Conservation (phyloP, 2,888 invertebrate genomes). For the Chloroclystis v-ata region DNA sequence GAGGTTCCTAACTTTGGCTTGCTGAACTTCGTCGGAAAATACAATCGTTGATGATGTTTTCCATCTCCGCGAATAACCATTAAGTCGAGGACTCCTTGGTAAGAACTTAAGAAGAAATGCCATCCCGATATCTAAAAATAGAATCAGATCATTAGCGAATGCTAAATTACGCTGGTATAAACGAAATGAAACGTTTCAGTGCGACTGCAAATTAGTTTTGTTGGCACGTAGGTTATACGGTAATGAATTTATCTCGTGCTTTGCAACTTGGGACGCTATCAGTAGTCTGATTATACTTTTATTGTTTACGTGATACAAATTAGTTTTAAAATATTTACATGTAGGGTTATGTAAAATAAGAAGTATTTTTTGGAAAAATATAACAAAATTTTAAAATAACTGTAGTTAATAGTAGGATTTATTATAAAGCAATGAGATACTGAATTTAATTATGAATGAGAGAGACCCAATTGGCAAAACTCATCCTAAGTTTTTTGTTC, state of each 20-base stretch:
- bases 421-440: too few relatives aligned
- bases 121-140: conserved; percentile 49
- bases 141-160: conserved; percentile 36
- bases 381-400: too few relatives aligned
- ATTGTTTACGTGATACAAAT: too few relatives aligned
- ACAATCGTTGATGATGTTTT: conserved; percentile 43
- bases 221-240: conserved; percentile 16
- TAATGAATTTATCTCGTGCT: conserved; percentile 19
- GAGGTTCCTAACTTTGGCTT: conserved; percentile 79
- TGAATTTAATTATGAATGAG: too few relatives aligned
- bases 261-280: too few relatives aligned
- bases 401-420: too few relatives aligned
- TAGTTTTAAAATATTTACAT: too few relatives aligned
- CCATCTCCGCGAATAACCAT: conserved; percentile 38
- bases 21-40: conserved; percentile 80
- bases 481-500: too few relatives aligned
- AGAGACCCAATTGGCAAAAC: too few relatives aligned
- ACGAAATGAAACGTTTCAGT: not conserved
- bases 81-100: conserved; percentile 35
- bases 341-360: too few relatives aligned
- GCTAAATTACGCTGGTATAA: conserved; percentile 34
- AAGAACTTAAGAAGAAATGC: conserved; percentile 47
- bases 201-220: conserved; percentile 27
- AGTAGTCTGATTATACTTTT: too few relatives aligned
- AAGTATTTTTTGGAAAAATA: too few relatives aligned